Conservation (phyloP, 2,113 vertebrate genomes). For the Antechinus flavipes region DNA sequence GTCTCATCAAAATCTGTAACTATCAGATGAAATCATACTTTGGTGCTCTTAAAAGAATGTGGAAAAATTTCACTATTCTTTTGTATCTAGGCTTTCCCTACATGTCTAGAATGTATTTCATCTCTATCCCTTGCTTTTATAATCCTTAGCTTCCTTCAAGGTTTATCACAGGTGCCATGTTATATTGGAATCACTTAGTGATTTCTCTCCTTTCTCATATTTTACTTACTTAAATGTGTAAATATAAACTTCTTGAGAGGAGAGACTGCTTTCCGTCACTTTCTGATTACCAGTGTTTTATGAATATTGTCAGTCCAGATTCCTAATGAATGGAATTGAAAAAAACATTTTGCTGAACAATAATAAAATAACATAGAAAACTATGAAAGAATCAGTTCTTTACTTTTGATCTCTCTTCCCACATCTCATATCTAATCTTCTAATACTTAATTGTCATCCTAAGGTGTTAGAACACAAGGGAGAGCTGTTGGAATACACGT, state of each 20-base stretch:
- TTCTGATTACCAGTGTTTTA: background rate
- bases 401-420: background rate
- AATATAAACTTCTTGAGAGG: background rate
- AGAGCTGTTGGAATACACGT: too few relatives aligned
- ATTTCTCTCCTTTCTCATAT: background rate
- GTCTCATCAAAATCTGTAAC: background rate
- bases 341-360: background rate
- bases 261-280: background rate
- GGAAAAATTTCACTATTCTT: conserved; percentile 4
- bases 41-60: background rate
- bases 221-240: background rate
- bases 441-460: background rate
- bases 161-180: background rate
- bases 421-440: conserved; percentile 44
- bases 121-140: background rate
- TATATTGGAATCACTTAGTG: background rate
- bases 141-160: background rate
- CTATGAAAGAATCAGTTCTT: conserved; percentile 7
- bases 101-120: background rate
- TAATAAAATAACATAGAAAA: conserved; percentile 29
- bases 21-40: background rate
- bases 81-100: background rate
- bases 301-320: background rate
- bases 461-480: background rate
- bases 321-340: background rate